These are phyloP conservation scores for Odontomachus brunneus DNA, from an alignment of 1,140 invertebrate species.

Conservation along the genomic window DNA sequence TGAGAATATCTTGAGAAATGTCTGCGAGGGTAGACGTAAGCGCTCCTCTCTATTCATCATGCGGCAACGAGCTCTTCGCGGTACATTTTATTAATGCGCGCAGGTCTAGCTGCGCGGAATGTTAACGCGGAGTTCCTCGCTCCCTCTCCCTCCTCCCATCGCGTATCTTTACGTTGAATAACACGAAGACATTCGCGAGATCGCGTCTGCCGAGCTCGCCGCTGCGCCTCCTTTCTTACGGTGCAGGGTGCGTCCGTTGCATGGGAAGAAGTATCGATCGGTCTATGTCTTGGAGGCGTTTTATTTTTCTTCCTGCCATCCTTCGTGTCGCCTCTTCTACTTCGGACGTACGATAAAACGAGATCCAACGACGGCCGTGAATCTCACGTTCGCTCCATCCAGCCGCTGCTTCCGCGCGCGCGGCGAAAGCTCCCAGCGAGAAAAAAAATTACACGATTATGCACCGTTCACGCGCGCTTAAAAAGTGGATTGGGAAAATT, in stretches of 20 bases:
- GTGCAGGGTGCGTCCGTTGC: constrained; percentile 62
- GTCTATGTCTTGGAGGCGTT: constrained; percentile 60
- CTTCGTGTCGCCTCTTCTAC: constrained; percentile 21
- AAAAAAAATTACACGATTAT: no score
- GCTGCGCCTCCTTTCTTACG: constrained; percentile 21
- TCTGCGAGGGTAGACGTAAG: no score
- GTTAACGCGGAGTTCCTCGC: constrained; percentile 46
- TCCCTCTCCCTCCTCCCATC: not conserved
- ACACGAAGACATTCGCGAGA: constrained; percentile 29
- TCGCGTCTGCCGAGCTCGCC: constrained; percentile 24
- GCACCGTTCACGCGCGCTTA: no score
- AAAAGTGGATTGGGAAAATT: no score
- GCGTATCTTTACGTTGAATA: not conserved
- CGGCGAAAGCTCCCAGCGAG: no score
- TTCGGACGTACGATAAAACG: constrained; percentile 8
- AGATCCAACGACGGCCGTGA: not conserved
- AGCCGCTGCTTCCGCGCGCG: not conserved
- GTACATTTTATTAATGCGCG: constrained; percentile 48
- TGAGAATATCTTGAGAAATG: no score
- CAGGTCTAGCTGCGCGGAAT: constrained; percentile 41
- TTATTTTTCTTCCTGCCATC: constrained; percentile 53
- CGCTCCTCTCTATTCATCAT: not conserved
- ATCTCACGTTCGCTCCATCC: not conserved
- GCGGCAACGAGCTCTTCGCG: constrained; percentile 14
- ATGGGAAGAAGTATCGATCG: constrained; percentile 72